Evolutionary conservation across 2,113 vertebrate species (phyloP).

Genomic region (Tragelaphus scriptus): DNA sequence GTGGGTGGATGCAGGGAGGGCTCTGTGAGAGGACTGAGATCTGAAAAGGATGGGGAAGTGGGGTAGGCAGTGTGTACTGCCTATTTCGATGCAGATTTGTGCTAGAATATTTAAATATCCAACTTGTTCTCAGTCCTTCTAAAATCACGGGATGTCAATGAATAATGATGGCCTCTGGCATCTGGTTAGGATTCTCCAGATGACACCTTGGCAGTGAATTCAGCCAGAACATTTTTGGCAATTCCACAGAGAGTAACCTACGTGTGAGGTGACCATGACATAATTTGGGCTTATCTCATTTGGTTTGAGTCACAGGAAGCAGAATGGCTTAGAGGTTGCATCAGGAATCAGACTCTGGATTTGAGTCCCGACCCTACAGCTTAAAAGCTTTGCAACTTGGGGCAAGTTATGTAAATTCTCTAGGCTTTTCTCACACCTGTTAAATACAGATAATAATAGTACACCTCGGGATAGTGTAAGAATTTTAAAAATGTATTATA

Average conservation of each 20-base stretch:
- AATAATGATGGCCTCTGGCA: not conserved
- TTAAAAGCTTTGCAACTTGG: not conserved
- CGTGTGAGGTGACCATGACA: not conserved
- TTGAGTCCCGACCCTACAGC: not conserved
- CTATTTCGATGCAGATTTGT: not conserved
- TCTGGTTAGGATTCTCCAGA: not conserved
- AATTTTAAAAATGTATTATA: too few relatives aligned
- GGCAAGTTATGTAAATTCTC: not conserved
- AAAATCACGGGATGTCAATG: not conserved
- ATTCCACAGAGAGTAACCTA: not conserved
- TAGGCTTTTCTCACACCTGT: too few relatives aligned
- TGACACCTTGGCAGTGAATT: not conserved
- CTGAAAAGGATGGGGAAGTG: accelerated
- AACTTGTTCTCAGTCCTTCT: not conserved
- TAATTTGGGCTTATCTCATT: not conserved
- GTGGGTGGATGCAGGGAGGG: accelerated
- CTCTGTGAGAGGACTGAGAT: not conserved
- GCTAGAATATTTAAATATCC: not conserved
- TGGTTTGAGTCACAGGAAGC: not conserved
- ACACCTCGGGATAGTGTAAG: too few relatives aligned
- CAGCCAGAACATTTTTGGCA: not conserved
- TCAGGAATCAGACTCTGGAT: not conserved
- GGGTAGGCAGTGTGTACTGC: not conserved
- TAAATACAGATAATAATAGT: too few relatives aligned
- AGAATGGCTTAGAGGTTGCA: not conserved